Evolutionary conservation across 2,888 invertebrate species (phyloP).

Genomic region (Lycaena phlaeas): DNA sequence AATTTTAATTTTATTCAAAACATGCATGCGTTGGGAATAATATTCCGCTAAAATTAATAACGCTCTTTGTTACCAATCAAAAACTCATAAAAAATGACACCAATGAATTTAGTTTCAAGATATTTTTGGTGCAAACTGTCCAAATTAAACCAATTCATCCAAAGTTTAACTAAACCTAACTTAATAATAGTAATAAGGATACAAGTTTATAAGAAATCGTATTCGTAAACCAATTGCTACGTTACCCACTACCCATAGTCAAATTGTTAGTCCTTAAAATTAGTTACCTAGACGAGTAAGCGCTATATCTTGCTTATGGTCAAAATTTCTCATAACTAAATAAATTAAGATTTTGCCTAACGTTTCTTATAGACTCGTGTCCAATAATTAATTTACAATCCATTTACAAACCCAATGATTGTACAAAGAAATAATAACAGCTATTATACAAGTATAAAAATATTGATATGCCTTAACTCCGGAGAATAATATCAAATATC

Average conservation of each 20-base stretch:
- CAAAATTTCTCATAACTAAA: background rate
- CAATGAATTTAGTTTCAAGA: background rate
- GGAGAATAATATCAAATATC: constrained; percentile 5
- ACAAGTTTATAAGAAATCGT: constrained; percentile 37
- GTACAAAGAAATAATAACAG: constrained; percentile 46
- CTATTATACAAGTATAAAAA: constrained; percentile 48
- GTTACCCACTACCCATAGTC: background rate
- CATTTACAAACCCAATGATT: constrained; percentile 66
- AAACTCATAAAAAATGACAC: too few species aligned
- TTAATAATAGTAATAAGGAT: constrained; percentile 33
- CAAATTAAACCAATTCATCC: constrained; percentile 44
- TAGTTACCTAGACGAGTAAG: background rate
- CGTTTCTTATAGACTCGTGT: constrained; percentile 41
- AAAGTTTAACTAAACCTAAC: constrained; percentile 47
- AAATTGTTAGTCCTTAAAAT: background rate
- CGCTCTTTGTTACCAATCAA: too few species aligned
- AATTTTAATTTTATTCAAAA: too few species aligned
- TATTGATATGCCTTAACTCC: constrained; percentile 9
- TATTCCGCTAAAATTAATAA: too few species aligned
- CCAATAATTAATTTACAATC: constrained; percentile 51
- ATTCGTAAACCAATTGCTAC: background rate
- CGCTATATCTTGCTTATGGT: background rate
- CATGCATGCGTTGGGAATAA: too few species aligned
- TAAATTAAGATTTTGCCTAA: constrained; percentile 13
- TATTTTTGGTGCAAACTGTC: constrained; percentile 27